Percentiles rank a stretch among this genome's conserved stretches.
Conservation (phyloP, 2,888 invertebrate species). For the Pachycephus smyrnensis region DNA sequence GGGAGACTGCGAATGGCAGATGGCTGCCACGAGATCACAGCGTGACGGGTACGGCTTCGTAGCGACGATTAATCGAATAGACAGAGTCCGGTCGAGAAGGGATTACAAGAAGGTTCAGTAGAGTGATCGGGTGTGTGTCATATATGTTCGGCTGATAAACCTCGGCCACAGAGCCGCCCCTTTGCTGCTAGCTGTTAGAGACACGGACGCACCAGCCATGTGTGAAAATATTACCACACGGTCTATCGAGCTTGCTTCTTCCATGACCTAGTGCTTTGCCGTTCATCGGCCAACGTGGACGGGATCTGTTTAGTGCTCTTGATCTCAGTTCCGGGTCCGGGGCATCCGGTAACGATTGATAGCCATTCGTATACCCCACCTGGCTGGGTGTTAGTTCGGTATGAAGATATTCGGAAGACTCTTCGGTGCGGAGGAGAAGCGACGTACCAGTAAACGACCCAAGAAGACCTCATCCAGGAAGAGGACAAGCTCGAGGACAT, state of each 20-base stretch:
- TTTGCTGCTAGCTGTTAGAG: constrained; percentile 10
- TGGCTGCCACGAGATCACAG: too few relatives aligned
- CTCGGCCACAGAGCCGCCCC: constrained; percentile 40
- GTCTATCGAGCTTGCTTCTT: neutral
- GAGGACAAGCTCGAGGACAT: constrained; percentile 30
- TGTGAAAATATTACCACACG: neutral
- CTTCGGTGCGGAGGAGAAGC: constrained; percentile 36
- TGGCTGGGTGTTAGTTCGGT: neutral
- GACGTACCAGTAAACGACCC: constrained; percentile 23
- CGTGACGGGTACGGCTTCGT: constrained; percentile 11
- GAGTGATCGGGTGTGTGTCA: constrained; percentile 38
- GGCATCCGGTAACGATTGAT: neutral
- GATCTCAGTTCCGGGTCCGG: too few relatives aligned
- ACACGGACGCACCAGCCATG: neutral
- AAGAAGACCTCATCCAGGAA: constrained; percentile 26
- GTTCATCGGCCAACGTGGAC: constrained; percentile 38
- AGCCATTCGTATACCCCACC: neutral
- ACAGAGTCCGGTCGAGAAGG: constrained; percentile 19
- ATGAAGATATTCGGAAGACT: constrained; percentile 49
- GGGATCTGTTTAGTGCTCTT: constrained; percentile 14
- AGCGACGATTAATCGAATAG: constrained; percentile 29
- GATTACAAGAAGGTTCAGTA: constrained; percentile 35
- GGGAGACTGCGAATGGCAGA: too few relatives aligned
- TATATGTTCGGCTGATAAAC: constrained; percentile 37
- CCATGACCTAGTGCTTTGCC: constrained; percentile 37